Base-by-base conservation (phyloP, 2,113 vertebrate species). In the Petromus typicus region DNA sequence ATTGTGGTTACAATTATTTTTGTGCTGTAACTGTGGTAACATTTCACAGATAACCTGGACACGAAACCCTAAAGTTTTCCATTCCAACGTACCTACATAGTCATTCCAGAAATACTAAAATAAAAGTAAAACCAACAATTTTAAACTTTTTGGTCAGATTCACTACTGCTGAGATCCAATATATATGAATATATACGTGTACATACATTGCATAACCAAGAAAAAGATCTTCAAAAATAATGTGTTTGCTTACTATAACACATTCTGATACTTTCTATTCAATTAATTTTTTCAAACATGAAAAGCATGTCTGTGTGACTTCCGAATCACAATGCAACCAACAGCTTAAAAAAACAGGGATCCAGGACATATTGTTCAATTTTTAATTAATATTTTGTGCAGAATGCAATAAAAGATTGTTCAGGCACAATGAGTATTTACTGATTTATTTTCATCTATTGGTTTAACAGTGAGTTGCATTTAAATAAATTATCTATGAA, bases 361-460 rank as follows among this genome's bases (percentile, higher is more conserved):
- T 69, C 6, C 9, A 94, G 71, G 92, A 86, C 66, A 85, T 18
- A 94, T 64, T 85, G 40, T 96, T 84, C 30, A 71, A 56, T 82
- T 81, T 95, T 94, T 93, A 95, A 91, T 89, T 89, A 90, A 96
- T 89, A 94, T 91, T 89, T 96, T 71, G n/a, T 64, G 54, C 66
- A 66, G 63, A 94, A 89, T 43, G 37, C 54, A 86, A 88, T 90
- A 3, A 78, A 93, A 97, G 86, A n/a, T 88, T 85, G 40, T 71
- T 83, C 14, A 75, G 57, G 32, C 27, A 86, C 85, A 88, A 93
- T 54, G 85, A 90, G 27, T 71, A 89, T 57, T 73, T 90, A 95
- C 4, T 71, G 37, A 63, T 85, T 90, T 90, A 40, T 23, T 67
- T n/a, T 57, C 22, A 84, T 85, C 90, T 63, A 51, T 63, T 93